Evolutionary conservation across 2,797 vertebrate genomes (phyloP).

Genomic region (Epinephelus coioides): DNA sequence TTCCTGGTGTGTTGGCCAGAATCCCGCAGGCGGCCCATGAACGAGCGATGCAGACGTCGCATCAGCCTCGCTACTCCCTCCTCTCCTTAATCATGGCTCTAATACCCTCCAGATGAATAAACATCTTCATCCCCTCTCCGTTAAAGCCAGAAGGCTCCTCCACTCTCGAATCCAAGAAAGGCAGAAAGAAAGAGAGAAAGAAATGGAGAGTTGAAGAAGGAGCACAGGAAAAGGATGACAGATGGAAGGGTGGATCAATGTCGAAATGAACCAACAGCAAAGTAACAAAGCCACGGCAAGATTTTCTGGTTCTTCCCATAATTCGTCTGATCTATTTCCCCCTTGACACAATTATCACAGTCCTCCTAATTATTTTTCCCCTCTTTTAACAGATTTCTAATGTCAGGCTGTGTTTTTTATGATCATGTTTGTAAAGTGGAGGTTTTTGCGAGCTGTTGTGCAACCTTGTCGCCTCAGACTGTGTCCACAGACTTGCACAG

Average conservation of each 20-base stretch:
- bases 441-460: conserved; percentile 74
- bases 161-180: conserved; percentile 77
- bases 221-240: conserved; percentile 74
- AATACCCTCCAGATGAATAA: conserved; percentile 99
- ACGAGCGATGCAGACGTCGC: conserved; percentile 92
- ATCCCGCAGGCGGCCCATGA: conserved; percentile 85
- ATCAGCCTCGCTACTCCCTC: conserved; percentile 82
- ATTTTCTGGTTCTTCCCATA: conserved; percentile 78
- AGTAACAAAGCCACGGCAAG: conserved; percentile 83
- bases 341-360: conserved; percentile 86
- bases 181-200: conserved; percentile 64
- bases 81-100: conserved; percentile 94
- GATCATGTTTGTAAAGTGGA: conserved; percentile 69
- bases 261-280: conserved; percentile 81
- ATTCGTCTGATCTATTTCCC: conserved; percentile 82
- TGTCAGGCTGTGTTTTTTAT: conserved; percentile 72
- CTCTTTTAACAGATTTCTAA: conserved; percentile 74
- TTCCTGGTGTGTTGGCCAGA: conserved; percentile 89
- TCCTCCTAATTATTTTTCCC: conserved; percentile 80
- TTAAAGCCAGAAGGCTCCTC: conserved; percentile 91
- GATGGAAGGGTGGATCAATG: conserved; percentile 84
- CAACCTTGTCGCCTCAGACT: conserved; percentile 82
- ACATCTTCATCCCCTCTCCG: conserved; percentile 91
- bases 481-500: conserved; percentile 82
- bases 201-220: conserved; percentile 71